These are phyloP conservation scores for Mustelus asterias DNA, from an alignment of 2,113 vertebrate genomes.

Conservation along the genomic window DNA sequence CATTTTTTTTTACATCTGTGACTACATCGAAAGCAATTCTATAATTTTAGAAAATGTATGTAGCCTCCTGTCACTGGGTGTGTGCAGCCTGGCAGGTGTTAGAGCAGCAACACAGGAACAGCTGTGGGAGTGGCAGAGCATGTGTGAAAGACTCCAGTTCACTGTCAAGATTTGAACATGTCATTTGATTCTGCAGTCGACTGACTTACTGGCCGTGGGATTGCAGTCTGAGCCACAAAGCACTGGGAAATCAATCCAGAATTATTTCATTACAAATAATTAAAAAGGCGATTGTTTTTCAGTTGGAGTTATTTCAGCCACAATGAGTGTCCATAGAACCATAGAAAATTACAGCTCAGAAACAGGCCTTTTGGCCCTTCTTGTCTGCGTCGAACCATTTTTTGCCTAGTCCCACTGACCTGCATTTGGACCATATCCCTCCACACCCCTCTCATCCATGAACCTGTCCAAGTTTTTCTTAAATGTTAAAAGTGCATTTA, in stretches of 20 bases:
- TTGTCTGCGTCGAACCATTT: no score
- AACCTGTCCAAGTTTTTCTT: no score
- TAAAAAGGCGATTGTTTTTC: not conserved
- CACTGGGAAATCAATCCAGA: not conserved
- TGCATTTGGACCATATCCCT: no score
- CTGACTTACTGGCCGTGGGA: not conserved
- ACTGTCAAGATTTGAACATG: not conserved
- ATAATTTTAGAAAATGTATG: not conserved
- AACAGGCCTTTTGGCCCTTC: no score
- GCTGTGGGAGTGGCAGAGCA: not conserved
- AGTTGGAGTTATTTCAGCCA: not conserved
- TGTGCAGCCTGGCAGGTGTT: not conserved
- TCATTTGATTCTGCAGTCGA: not conserved
- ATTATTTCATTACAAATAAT: not conserved
- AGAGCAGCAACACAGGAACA: not conserved
- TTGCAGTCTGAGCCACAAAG: not conserved
- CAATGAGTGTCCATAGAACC: no score
- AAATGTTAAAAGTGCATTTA: no score
- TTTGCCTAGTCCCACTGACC: no score
- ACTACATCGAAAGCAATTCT: not conserved
- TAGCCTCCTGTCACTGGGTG: not conserved
- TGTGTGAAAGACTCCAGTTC: not conserved
- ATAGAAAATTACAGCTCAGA: no score
- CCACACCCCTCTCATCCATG: no score
- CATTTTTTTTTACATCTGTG: constrained; percentile 40